Conservation (phyloP, 2,113 vertebrate genomes). For the Ornithorhynchus anatinus region DNA sequence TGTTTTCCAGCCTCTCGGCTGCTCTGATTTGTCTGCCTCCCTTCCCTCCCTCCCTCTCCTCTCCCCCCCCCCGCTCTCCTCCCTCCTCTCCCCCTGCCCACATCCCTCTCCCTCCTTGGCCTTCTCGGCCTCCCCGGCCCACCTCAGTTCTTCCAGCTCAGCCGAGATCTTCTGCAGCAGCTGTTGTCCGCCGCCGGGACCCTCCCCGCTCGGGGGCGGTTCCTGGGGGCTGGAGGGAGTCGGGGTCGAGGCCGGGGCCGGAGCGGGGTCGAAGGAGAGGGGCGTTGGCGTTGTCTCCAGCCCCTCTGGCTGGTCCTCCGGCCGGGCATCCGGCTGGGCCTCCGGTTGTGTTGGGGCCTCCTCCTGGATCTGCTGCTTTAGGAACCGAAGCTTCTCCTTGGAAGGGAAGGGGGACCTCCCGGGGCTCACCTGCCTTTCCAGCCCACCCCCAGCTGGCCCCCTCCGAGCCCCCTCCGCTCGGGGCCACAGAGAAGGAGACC, state of each 20-base stretch:
- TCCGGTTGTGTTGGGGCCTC: constrained; percentile 47
- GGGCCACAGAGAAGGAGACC: too few relatives aligned
- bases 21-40: too few relatives aligned
- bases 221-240: background rate
- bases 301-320: background rate
- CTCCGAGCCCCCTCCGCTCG: too few relatives aligned
- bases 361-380: constrained; percentile 58
- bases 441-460: too few relatives aligned
- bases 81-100: too few relatives aligned
- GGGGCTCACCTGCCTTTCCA: background rate
- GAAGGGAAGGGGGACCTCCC: background rate
- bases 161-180: constrained; percentile 43
- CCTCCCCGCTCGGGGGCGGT: background rate
- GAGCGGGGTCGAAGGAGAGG: background rate
- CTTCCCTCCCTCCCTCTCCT: too few relatives aligned
- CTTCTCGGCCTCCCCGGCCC: background rate
- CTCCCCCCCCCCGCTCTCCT: too few relatives aligned
- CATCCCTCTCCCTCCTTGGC: background rate
- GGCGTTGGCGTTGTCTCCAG: background rate
- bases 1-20: too few relatives aligned
- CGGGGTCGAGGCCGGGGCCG: background rate
- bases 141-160: constrained; percentile 45
- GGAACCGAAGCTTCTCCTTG: constrained; percentile 61
- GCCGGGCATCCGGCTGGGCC: constrained; percentile 15
- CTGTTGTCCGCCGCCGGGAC: constrained; percentile 1